A percentile compares a stretch with the other conserved stretches of the same genome.
These are phyloP conservation scores for Melinaea menophilus DNA, from an alignment of 2,888 invertebrate genomes.

Conservation along the genomic window DNA sequence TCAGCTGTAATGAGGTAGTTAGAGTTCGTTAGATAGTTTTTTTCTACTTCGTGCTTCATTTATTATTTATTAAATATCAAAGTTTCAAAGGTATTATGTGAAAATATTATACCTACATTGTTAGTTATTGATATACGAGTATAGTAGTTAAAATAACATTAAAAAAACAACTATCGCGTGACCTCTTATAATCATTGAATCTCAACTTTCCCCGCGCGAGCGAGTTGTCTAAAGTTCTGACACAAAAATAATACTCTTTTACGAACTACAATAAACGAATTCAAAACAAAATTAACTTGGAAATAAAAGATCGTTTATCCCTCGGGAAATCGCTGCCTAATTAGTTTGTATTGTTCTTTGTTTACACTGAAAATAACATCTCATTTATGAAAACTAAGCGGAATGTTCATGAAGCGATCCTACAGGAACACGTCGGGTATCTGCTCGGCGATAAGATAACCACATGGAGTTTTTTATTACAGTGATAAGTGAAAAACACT, in stretches of 20 bases:
- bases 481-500: slow-evolving; percentile 6
- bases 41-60: no score
- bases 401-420: slow-evolving; percentile 1
- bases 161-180: slow-evolving; percentile 9
- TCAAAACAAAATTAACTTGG: neutral
- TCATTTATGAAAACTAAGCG: neutral
- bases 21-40: no score
- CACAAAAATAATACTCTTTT: slow-evolving; percentile 8
- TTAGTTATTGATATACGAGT: no score
- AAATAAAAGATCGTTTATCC: neutral
- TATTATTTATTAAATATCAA: no score
- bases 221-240: slow-evolving; percentile 11
- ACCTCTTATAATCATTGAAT: slow-evolving; percentile 14
- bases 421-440: neutral
- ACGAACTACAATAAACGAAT: no score
- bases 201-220: slow-evolving; percentile 12
- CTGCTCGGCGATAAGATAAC: slow-evolving; percentile 5
- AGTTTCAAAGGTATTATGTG: no score
- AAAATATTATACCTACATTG: no score
- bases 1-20: no score
- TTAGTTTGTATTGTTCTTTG: no score
- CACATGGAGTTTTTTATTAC: slow-evolving; percentile 5
- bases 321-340: no score
- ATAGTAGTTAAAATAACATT: no score
- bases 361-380: neutral